Percentiles rank a stretch among this genome's conserved stretches.
Conservation (phyloP, 2,797 vertebrate genomes). For the Rhabdophis nuchalis region DNA sequence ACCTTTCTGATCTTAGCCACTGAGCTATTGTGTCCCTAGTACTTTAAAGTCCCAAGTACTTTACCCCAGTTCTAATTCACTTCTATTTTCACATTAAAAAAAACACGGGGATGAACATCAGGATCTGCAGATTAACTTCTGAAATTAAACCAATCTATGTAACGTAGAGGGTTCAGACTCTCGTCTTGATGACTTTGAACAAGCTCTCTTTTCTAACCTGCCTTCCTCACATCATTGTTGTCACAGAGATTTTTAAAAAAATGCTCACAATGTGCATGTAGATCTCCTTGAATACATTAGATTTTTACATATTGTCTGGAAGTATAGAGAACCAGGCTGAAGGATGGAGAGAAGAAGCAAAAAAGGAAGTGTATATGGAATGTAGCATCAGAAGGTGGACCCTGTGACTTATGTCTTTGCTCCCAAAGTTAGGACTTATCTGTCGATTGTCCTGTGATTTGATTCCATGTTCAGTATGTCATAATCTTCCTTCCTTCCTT, state of each 20-base stretch:
- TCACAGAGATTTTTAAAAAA: not conserved
- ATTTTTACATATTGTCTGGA: not conserved
- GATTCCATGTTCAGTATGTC: not conserved
- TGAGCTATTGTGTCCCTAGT: too few species aligned
- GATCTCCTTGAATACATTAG: not conserved
- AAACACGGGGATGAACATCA: not conserved
- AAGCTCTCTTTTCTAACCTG: not conserved
- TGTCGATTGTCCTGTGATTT: not conserved
- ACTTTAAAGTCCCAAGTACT: not conserved
- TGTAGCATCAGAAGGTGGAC: not conserved
- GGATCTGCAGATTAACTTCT: not conserved
- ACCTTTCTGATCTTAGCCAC: too few species aligned
- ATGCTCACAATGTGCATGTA: not conserved
- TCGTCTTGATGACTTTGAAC: not conserved
- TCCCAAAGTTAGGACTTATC: not conserved
- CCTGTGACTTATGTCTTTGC: not conserved
- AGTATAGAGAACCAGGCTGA: not conserved
- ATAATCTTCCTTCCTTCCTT: too few species aligned
- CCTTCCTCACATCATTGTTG: not conserved
- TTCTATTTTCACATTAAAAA: not conserved
- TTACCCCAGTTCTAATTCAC: not conserved
- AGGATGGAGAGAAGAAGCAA: not conserved
- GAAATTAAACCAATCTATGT: not conserved
- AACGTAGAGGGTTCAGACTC: not conserved
- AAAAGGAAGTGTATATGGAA: not conserved